phyloP scores from a whole-genome alignment of 2,113 vertebrate genomes.

The Drymodes brunneopygia region DNA sequence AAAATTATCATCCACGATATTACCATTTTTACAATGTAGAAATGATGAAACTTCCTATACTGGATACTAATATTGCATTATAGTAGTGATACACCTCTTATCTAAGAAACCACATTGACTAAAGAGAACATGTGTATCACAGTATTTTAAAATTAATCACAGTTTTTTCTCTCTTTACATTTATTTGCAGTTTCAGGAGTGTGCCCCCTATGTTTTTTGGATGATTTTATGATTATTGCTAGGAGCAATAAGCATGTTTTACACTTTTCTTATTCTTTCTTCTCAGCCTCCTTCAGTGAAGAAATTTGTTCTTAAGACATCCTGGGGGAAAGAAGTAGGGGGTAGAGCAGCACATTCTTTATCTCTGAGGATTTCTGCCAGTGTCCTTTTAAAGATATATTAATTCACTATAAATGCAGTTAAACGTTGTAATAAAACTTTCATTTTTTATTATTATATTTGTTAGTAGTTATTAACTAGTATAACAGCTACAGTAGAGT shows the following conservation, averaged over 20 bases:
- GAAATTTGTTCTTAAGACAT: neutral
- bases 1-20: neutral
- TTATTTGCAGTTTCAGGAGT: neutral
- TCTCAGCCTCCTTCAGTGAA: neutral
- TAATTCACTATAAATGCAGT: neutral
- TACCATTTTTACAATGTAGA: neutral
- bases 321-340: neutral
- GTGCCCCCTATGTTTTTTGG: neutral
- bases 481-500: neutral
- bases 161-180: neutral
- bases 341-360: neutral
- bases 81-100: neutral
- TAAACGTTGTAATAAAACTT: neutral
- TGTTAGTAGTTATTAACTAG: neutral
- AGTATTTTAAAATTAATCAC: neutral
- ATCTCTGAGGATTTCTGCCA: neutral
- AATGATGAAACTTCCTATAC: neutral
- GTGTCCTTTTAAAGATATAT: neutral
- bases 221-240: neutral
- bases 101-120: neutral
- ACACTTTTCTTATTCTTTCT: neutral
- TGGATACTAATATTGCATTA: neutral
- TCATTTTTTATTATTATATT: neutral
- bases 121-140: neutral
- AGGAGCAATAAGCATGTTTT: neutral